Base-by-base conservation (phyloP, 1,140 invertebrate species). In the Trichogramma pretiosum region DNA sequence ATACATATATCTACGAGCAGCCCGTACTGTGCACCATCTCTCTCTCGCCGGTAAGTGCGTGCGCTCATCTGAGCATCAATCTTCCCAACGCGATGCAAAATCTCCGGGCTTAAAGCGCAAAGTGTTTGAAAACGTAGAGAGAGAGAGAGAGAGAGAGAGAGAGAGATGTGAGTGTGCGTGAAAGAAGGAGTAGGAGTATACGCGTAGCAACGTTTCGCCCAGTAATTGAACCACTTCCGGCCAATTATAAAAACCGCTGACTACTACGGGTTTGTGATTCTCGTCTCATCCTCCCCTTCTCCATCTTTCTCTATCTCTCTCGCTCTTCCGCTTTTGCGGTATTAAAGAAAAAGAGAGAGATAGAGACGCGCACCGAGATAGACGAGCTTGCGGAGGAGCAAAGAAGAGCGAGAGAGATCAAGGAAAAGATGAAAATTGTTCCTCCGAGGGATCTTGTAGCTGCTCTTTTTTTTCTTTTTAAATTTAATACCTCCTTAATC, bases 181-280 rank as follows among this genome's bases (percentile, higher is more conserved):
- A 42, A 36, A 45, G 23, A 40, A 50, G 48, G 53, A 19, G 40
- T 16, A 18, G 22, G 17, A 21, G n/a, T n/a, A n/a, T 13, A 32
- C 19, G 2, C 7, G 17, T 11, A 26, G 10, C 10, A 11, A 21
- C 34, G 8, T 13, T 16, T 24, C 33, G 18, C 16, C 13, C 48
- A 44, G 57, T 61, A 61, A 61, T 61, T 59, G 57, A 62, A 60
- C 60, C 59, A 60, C 59, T 60, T 62, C 57, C 60, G 55, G 56
- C 52, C 57, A 60, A 62, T 62, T 61, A 60, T 58, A 62, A 62
- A 60, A 62, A 60, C 46, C 60, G 60, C 58, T 60, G 60, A 62
- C 59, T 56, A 21, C 43, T 38, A 42, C 16, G 36, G 48, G 53
- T 43, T 60, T 51, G 52, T 57, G 57, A 59, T 52, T 51, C 51